Base-by-base conservation (phyloP, 2,888 invertebrate genomes). In the Phalera bucephala region DNA sequence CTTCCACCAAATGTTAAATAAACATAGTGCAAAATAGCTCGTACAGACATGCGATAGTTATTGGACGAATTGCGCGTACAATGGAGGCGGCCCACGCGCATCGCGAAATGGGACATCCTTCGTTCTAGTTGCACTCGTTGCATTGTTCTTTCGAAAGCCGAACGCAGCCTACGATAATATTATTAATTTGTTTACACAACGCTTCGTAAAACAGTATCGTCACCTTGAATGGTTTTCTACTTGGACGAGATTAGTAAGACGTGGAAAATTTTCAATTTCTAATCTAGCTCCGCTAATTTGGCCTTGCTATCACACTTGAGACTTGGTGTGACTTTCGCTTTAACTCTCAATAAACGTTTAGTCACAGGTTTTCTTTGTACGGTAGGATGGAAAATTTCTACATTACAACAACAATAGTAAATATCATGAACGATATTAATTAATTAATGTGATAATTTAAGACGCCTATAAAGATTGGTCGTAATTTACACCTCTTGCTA, bases 91-190 rank as follows among this genome's bases (percentile, higher is more conserved):
- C 78, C 76, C 65, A 75, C 76, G 64, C 71, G 49, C 44, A 52
- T 50, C 57, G 51, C 62, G 63, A 77, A 75, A 78, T 77, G 62
- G 73, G 62, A 70, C 78, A 78, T 79, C 77, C 68, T 73, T 63
- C 60, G 70, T 61, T 56, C 67, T 62, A 59, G 55, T 60, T 66
- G 60, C 61, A 60, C 47, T 59, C 50, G 42, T 43, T 56, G 55
- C 58, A 63, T 61, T 59, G 52, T 62, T 54, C 56, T 64, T 63
- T 58, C 56, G 56, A 56, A 67, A 64, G 49, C 35, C 29, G 23
- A 53, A 36, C 38, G 49, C 54, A 62, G 44, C 40, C 41, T 45
- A 51, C 44, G 52, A 50, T 50, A 43, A 52, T 60, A 55, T 41
- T 33, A 52, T 59, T 42, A 46, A 51, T 46, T 47, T 46, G 47